These are phyloP conservation scores for Pseudoatta argentina DNA, from an alignment of 1,140 invertebrate genomes.

Conservation along the genomic window DNA sequence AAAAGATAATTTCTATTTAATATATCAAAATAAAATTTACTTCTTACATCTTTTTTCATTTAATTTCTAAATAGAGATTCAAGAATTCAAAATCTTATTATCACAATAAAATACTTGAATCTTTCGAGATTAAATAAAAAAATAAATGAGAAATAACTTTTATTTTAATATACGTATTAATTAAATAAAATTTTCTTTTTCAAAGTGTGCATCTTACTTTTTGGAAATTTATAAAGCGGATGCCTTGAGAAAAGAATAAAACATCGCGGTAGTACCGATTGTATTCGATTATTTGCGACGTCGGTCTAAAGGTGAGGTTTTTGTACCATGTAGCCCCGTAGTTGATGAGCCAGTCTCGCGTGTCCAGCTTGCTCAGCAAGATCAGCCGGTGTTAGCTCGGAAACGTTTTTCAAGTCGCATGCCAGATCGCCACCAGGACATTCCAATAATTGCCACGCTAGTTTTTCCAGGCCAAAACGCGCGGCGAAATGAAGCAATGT, in stretches of 20 bases:
- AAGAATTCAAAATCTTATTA: neutral
- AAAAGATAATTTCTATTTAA: neutral
- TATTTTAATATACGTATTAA: constrained; percentile 1
- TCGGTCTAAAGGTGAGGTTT: constrained; percentile 71
- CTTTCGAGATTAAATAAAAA: neutral
- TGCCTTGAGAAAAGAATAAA: constrained; percentile 52
- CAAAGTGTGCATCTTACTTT: neutral
- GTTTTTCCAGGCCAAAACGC: constrained; percentile 93
- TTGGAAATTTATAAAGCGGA: neutral
- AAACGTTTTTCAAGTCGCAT: constrained; percentile 92
- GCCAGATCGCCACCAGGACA: constrained; percentile 93
- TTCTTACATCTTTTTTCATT: neutral
- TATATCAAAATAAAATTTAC: constrained; percentile 15
- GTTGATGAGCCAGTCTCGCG: constrained; percentile 89
- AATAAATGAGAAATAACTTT: neutral
- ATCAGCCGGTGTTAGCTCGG: constrained; percentile 93
- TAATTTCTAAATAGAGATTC: neutral
- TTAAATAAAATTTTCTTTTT: constrained; percentile 10
- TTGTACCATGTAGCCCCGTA: constrained; percentile 91
- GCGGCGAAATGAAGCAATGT: constrained; percentile 96
- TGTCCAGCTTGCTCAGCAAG: constrained; percentile 92
- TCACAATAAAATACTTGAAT: neutral
- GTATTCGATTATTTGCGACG: constrained; percentile 65
- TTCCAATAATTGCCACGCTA: constrained; percentile 93
- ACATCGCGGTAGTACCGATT: constrained; percentile 69